Evolutionary conservation across 2,888 invertebrate species (phyloP), one percentile per base, ranked within the genome.

Genomic region (Hipparchia semele): DNA sequence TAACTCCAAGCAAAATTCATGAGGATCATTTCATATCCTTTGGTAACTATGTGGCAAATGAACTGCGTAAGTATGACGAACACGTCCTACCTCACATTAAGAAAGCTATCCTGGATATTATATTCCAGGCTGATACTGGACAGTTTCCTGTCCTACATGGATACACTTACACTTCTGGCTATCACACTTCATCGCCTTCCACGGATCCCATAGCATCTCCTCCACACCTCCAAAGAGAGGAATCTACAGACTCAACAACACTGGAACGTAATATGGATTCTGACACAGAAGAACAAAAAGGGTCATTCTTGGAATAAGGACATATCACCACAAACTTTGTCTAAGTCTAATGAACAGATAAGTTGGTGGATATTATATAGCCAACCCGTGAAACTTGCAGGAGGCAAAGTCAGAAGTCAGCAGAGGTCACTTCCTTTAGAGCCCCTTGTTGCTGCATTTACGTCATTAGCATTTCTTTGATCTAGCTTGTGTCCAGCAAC

Each of bases 51-150:
- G 8, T 58, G 2, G 58, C 58, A 23, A 58, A 58, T 8, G 58
- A 58, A 23, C 58, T 58, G 23, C 58, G 58, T 8, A 58, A 58
- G 58, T 58, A 58, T 23, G 58, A 58, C 8, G 23, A 58, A 58
- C 58, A 58, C 8, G 8, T 58, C 13, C 8, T 58, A 23, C 58
- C 58, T 23, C 58, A 58, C 58, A 23, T 58, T 8, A 58, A 58
- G 23, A 58, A 58, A 58, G 58, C 58, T 8, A 58, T 58, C 8
- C 13, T 58, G 23, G 58, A 58, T 58, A 58, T 58, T 23, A 13
- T 58, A 7, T 58, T 58, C 23, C 58, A 58, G 23, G 58, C 58
- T 58, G 58, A 58, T 23, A 58, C 23, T 8, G 58, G 58, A 8
- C 58, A 58, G 9, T 58, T 58, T 2, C 58, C 58, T 23, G 58